These are phyloP conservation scores for Drosophila malerkotliana DNA, from an alignment of 1,140 invertebrate genomes.

Conservation along the genomic window DNA sequence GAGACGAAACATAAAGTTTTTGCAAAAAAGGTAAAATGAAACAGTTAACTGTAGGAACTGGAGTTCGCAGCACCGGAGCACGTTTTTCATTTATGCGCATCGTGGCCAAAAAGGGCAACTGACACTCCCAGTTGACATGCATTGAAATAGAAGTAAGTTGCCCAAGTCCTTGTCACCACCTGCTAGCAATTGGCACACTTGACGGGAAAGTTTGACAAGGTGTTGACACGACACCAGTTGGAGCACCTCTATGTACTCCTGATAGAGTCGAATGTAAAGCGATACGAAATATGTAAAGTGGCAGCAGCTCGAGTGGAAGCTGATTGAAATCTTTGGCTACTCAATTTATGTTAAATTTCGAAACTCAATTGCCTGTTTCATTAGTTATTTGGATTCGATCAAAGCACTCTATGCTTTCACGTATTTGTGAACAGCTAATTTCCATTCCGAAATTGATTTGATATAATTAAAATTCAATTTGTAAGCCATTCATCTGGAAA, in stretches of 20 bases:
- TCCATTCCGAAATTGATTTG: constrained; percentile 37
- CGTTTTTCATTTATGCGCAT: constrained; percentile 73
- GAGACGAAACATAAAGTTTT: constrained; percentile 9
- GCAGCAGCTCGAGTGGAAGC: background rate
- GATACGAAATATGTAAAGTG: background rate
- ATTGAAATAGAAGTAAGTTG: constrained; percentile 59
- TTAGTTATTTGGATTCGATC: constrained; percentile 9
- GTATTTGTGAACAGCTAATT: constrained; percentile 30
- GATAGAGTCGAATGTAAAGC: constrained; percentile 5
- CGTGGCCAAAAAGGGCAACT: constrained; percentile 46
- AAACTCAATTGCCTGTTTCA: constrained; percentile 43
- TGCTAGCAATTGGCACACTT: constrained; percentile 59
- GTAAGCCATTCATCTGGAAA: constrained; percentile 42
- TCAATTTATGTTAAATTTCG: constrained; percentile 21
- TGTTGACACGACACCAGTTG: constrained; percentile 61
- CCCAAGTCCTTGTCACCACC: constrained; percentile 43
- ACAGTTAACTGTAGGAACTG: constrained; percentile 45
- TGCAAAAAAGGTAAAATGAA: constrained; percentile 45
- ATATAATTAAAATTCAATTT: constrained; percentile 64
- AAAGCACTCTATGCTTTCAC: constrained; percentile 5
- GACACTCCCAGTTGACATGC: constrained; percentile 67
- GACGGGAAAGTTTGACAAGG: constrained; percentile 60
- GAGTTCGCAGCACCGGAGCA: constrained; percentile 39
- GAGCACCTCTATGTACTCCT: background rate
- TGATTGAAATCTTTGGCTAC: constrained; percentile 6